Base-by-base conservation (phyloP, 1,140 invertebrate genomes). In the Camponotus vicinus region DNA sequence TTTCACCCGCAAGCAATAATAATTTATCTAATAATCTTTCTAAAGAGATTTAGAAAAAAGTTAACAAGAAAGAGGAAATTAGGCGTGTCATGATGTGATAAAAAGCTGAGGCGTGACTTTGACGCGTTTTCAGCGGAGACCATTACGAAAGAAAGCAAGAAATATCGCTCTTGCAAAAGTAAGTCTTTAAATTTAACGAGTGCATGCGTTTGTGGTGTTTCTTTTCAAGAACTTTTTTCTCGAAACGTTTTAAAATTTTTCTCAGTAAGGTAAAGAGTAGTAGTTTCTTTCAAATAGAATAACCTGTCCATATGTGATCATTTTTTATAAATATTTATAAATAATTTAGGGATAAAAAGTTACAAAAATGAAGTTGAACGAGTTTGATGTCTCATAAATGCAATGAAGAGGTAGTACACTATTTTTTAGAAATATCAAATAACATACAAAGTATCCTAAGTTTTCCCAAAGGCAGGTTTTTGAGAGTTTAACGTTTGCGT, bases 41-140 rank as follows among this genome's bases (percentile, higher is more conserved):
- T n/a, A 8, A 40, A 40, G 64, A 66, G 34, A 15, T 42, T 40
- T 42, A 63, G 34, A 27, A 77, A 37, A 64, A 63, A 45, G 52
- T 77, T 78, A 66, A 78, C 34, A 59, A 78, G 76, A 37, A 66
- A n/a, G 59, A 66, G 45, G 27, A 78, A 78, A 78, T 78, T 78
- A 78, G 18, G 55, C 59, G 61, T 45, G 76, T 66, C 76, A 45
- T 9, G 40, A 77, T 45, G 75, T 32, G 75, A 78, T 49, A 78
- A 78, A 78, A 61, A 66, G 61, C 18, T 27, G 76, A 66, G 40
- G 61, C 76, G 76, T 78, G 61, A 78, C 76, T 78, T 66, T 18
- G 32, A 66, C 76, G 73, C 55, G 59, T 78, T 78, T 78, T 21
- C 59, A 40, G 40, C 45, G 40, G 40, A 15, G 34, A 18, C 27